Conservation (phyloP, 2,888 invertebrate species). For the Eustalomyia histrio region DNA sequence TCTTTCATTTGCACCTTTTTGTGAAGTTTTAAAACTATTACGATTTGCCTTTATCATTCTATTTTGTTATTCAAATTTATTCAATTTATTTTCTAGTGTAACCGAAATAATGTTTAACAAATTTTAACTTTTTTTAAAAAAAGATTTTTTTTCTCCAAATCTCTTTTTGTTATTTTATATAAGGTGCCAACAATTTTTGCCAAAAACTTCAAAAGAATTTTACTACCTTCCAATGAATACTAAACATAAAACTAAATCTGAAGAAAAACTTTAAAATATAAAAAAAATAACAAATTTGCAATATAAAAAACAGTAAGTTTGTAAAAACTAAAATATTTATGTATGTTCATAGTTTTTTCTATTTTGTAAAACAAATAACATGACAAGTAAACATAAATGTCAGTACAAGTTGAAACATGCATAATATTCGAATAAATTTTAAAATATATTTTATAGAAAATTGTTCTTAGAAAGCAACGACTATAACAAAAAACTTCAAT, state of each 20-base stretch:
- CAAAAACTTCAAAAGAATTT: slow-evolving; percentile 25
- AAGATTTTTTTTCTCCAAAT: slow-evolving; percentile 1
- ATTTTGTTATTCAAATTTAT: not conserved
- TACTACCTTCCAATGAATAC: slow-evolving; percentile 2
- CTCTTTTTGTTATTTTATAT: not conserved
- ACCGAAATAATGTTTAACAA: slow-evolving; percentile 1
- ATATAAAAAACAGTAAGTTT: not conserved
- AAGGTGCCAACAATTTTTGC: slow-evolving; percentile 47
- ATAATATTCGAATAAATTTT: slow-evolving; percentile 21
- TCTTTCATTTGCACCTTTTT: slow-evolving; percentile 1
- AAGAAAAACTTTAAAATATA: not conserved
- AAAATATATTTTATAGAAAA: not conserved
- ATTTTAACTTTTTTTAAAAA: not conserved
- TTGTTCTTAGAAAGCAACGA: not conserved
- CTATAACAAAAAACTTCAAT: not conserved
- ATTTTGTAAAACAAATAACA: slow-evolving; percentile 20
- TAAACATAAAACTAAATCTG: not conserved
- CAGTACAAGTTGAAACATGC: not conserved
- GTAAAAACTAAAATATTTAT: not conserved
- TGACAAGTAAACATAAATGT: slow-evolving; percentile 7
- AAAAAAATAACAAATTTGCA: not conserved
- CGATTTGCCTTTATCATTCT: not conserved
- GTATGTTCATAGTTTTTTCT: not conserved
- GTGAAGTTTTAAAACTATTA: not conserved
- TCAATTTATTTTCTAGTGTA: not conserved